Evolutionary conservation across 2,797 vertebrate species (phyloP), one percentile per base, ranked within the genome.

Genomic region (Rousettus madagascariensis): DNA sequence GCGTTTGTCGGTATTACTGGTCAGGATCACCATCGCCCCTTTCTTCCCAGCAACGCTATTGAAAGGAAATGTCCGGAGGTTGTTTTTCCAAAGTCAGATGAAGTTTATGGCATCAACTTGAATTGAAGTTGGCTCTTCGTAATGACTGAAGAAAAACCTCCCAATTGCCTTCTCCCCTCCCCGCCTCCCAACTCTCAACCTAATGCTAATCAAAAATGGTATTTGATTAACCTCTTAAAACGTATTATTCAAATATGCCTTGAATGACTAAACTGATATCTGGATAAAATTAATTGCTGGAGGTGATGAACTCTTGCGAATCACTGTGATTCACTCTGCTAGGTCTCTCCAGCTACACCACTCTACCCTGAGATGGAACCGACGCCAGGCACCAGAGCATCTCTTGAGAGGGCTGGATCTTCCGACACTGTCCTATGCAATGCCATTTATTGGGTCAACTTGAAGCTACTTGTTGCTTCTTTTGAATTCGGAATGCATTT

Each of bases 181-280:
- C 49, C 49, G 6, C 12, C 4, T 13, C 49, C 7, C 33, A 87
- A 43, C 6, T 85, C 63, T 94, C 16, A 57, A 69, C 46, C 8
- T 12, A 91, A 93, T 94, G 74, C 65, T 90, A 86, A 94, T 91
- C 30, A 87, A 93, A 96, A 69, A 72, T n/a, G n/a, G 36, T 84
- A 72, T 95, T 96, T 97, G 92, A 87, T 83, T 95, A 94, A 96
- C 74, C 69, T 95, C 83, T 96, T 90, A 72, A 86, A 93, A 88
- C 43, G 1, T 71, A 57, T 94, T 91, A 80, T 77, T 84, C 83
- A 90, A 93, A 95, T 74, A 74, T 63, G 49, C 71, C 71, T 92
- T 84, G 86, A 93, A 87, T 92, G 59, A 93, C 83, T 86, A 33
- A 69, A 80, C 28, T 66, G 86, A 96, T 77, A 75, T 84, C 77